Base-by-base conservation (phyloP, 2,797 vertebrate species). In the Nyctalus aviator region DNA sequence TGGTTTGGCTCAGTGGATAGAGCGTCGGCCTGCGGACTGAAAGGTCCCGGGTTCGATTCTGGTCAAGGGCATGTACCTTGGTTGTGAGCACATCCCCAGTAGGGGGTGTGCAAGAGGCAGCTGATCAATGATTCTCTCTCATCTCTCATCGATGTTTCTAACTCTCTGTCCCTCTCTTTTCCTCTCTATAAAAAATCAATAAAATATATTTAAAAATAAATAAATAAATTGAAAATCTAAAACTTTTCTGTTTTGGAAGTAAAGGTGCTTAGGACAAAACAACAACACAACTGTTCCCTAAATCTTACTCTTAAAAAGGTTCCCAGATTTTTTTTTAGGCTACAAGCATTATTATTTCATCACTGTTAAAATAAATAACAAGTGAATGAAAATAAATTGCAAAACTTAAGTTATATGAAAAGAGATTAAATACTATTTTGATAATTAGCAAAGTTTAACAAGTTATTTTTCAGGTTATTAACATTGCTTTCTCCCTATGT, bases 311-410 rank as follows among this genome's bases (percentile, higher is more conserved):
- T 85, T 41, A 93, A 84, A 86, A 71, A 66, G 55, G 6, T 83
- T 85, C 69, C 11, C 48, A 83, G 27, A 32, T 73, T 88, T 94
- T 88, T 41, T 66, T 30, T 86, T 66, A 88, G 66, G 18, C 6
- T 27, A 2, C 72, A 68, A 57, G 44, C 2, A 75, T 75, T 90
- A 25, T 30, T 64, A 78, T 88, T 85, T 92, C 1, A 85, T 83
- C 59, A 53, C n/a, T 88, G 12, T 78, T 9, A 90, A 94, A 94
- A 68, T 81, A 88, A 96, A 27, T 59, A 32, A 76, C 1, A 68
- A 71, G 48, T 27, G 17, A 84, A 79, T 79, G 50, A 92, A 95
- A 77, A 53, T 79, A 30, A 44, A 46, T 41, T 48, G n/a, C 59
- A 71, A 93, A 76, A 84, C 59, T 20, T 55, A 68, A 78, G 15